Conservation (phyloP, 2,888 invertebrate species). For the Ophion costatus region DNA sequence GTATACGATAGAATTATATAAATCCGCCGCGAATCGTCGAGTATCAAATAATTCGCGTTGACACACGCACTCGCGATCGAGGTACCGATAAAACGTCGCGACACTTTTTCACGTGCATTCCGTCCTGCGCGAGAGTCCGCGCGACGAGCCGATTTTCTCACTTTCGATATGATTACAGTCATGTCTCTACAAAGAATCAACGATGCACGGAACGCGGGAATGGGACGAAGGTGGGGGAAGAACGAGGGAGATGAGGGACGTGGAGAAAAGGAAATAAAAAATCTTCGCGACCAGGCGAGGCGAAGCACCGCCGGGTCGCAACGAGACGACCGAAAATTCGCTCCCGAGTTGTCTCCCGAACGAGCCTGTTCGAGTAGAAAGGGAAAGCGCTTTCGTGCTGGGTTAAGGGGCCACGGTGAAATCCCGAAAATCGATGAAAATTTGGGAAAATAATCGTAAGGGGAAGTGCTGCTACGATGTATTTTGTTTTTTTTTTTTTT, state of each 20-base stretch:
- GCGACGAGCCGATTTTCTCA: neutral
- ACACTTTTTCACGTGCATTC: neutral
- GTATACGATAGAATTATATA: constrained; percentile 70
- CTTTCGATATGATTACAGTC: constrained; percentile 47
- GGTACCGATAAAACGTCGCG: neutral
- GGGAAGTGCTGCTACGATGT: neutral
- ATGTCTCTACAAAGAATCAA: constrained; percentile 53
- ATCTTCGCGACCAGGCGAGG: constrained; percentile 3
- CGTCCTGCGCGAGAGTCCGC: neutral
- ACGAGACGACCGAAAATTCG: neutral
- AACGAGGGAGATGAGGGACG: neutral
- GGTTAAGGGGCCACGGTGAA: neutral
- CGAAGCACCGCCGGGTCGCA: neutral
- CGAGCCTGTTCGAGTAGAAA: no score
- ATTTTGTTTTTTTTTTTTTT: no score
- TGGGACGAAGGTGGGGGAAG: neutral
- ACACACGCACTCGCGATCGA: constrained; percentile 15
- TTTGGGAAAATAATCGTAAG: neutral
- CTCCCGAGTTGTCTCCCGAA: neutral
- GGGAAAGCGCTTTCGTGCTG: no score
- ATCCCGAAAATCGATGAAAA: neutral
- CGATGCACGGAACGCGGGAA: constrained; percentile 46
- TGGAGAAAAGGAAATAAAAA: constrained; percentile 22
- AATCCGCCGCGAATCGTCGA: constrained; percentile 72
- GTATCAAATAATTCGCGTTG: constrained; percentile 69